Evolutionary conservation across 1,140 invertebrate species (phyloP).

Genomic region (Panagrolaimus sp.): DNA sequence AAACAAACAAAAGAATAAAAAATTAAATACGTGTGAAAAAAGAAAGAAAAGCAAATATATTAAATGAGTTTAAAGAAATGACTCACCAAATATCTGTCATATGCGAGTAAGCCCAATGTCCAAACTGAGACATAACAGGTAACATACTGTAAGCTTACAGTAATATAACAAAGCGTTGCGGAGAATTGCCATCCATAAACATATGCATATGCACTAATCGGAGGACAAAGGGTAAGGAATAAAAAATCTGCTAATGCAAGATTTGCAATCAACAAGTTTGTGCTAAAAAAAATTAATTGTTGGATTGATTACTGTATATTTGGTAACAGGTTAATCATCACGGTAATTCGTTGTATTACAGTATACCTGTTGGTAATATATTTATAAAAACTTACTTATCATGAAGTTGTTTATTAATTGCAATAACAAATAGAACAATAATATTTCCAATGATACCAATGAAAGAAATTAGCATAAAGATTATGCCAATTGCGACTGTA

Average conservation of each 20-base stretch:
- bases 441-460: conserved; percentile 43
- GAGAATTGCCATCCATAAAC: conserved; percentile 73
- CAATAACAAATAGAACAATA: conserved; percentile 45
- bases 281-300: conserved; percentile 25
- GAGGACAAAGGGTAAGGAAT: conserved; percentile 89
- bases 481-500: conserved; percentile 22
- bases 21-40: too few relatives aligned
- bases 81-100: conserved; percentile 68
- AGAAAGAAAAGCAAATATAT: conserved; percentile 64
- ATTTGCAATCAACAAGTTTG: conserved; percentile 46
- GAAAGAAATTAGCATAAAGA: conserved; percentile 45
- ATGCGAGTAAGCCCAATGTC: conserved; percentile 86
- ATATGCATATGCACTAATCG: conserved; percentile 81
- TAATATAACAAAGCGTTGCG: conserved; percentile 58
- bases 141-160: conserved; percentile 63
- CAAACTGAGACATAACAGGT: conserved; percentile 86
- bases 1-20: too few relatives aligned
- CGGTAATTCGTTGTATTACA: conserved; percentile 1
- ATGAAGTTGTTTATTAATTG: conserved; percentile 40
- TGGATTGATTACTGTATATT: neutral
- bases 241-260: conserved; percentile 73
- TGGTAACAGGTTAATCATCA: conserved; percentile 11
- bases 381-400: conserved; percentile 30
- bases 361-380: neutral
- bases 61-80: conserved; percentile 81